phyloP scores from a whole-genome alignment of 64 coral and sea anemone species.

The Anthopleura sola region DNA sequence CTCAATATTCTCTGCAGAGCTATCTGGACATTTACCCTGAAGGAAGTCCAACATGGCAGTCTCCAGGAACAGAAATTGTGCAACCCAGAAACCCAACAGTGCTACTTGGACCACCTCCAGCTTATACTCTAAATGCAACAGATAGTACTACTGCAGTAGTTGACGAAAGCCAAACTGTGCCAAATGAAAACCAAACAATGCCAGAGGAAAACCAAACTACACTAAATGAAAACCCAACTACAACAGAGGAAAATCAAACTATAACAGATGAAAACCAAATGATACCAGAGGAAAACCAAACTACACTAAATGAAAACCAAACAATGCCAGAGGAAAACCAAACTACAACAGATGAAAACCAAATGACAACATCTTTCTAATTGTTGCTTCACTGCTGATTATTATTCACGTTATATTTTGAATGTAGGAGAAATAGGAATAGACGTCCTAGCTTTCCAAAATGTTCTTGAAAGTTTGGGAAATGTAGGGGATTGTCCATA shows the following conservation, averaged over 20 bases:
- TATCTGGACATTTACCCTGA: slow-evolving; percentile 56
- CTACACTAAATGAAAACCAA: no score
- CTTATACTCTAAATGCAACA: slow-evolving; percentile 22
- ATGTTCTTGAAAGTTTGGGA: no score
- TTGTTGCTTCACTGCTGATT: no score
- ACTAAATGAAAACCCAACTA: no score
- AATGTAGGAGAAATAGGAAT: no score
- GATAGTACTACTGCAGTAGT: not conserved
- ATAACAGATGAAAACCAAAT: not conserved
- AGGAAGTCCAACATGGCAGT: slow-evolving; percentile 4
- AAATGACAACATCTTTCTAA: not conserved
- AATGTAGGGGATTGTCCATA: no score
- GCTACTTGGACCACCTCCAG: slow-evolving; percentile 28
- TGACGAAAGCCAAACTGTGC: not conserved
- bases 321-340: not conserved
- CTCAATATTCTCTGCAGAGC: slow-evolving; percentile 26
- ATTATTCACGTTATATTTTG: no score
- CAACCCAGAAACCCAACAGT: not conserved
- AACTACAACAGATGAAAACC: not conserved
- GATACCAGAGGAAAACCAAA: no score
- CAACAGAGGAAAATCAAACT: not conserved
- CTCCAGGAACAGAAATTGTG: not conserved
- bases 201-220: no score
- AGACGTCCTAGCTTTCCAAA: no score
- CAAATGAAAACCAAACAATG: not conserved